These are phyloP conservation scores for Cotesia chilonis DNA, from an alignment of 1,140 invertebrate genomes.

Conservation along the genomic window DNA sequence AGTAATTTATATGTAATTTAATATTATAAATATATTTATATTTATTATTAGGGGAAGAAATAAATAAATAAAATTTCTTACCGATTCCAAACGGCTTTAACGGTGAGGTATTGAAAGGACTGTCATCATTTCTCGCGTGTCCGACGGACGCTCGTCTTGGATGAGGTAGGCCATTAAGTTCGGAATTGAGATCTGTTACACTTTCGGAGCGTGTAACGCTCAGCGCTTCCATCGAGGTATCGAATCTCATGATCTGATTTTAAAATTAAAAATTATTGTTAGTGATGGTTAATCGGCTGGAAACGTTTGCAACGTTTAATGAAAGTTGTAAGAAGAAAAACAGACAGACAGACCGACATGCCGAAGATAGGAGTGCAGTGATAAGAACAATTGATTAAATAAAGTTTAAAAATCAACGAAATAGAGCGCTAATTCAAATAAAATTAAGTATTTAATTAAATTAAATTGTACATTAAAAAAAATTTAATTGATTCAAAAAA, in stretches of 20 bases:
- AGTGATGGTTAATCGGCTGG: background rate
- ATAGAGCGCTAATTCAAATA: no score
- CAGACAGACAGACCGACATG: conserved; percentile 2
- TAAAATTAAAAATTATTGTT: conserved; percentile 19
- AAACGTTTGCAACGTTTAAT: conserved; percentile 30
- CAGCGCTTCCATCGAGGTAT: conserved; percentile 78
- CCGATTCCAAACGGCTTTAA: conserved; percentile 82
- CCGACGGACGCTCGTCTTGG: conserved; percentile 55
- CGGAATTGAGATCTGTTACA: conserved; percentile 78
- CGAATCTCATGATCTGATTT: conserved; percentile 78
- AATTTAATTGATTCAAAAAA: no score
- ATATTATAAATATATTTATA: conserved; percentile 7
- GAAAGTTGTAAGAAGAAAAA: background rate
- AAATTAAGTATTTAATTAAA: no score
- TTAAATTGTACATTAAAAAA: no score
- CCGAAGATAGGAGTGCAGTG: background rate
- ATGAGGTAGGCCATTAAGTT: conserved; percentile 54
- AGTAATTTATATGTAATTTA: no score
- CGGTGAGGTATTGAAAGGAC: conserved; percentile 62
- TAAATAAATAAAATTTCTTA: conserved; percentile 62
- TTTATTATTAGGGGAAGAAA: conserved; percentile 1
- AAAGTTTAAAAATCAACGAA: no score
- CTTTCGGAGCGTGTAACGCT: conserved; percentile 82
- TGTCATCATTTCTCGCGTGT: conserved; percentile 67
- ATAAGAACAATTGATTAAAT: no score